phyloP scores from a whole-genome alignment of 2,797 vertebrate species.

The Aselliscus stoliczkanus region DNA sequence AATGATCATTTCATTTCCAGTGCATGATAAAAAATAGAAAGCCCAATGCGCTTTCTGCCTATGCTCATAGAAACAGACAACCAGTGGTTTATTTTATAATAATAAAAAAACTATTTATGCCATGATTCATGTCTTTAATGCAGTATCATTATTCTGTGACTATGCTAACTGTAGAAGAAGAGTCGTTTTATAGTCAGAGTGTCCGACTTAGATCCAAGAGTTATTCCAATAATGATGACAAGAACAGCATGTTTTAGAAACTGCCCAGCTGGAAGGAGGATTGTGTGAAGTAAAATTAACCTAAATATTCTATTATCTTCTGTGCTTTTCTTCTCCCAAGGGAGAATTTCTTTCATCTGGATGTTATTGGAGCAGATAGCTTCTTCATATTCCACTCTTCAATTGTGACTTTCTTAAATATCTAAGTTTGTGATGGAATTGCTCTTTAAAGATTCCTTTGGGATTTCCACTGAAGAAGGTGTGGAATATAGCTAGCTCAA shows the following conservation, averaged over 20 bases:
- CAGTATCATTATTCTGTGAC: slow-evolving; percentile 63
- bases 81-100: slow-evolving; percentile 75
- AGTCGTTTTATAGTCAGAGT: slow-evolving; percentile 65
- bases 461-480: background rate
- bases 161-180: slow-evolving; percentile 46
- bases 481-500: background rate
- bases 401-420: slow-evolving; percentile 32
- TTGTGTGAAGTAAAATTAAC: slow-evolving; percentile 50
- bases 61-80: slow-evolving; percentile 67
- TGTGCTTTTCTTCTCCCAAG: slow-evolving; percentile 7
- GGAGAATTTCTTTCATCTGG: slow-evolving; percentile 6
- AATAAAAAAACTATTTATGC: slow-evolving; percentile 62
- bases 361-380: slow-evolving; percentile 2
- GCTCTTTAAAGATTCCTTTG: background rate
- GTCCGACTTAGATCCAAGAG: slow-evolving; percentile 50
- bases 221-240: slow-evolving; percentile 56
- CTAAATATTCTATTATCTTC: slow-evolving; percentile 49
- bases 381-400: background rate
- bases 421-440: background rate
- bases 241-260: slow-evolving; percentile 54
- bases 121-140: slow-evolving; percentile 70
- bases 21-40: slow-evolving; percentile 61
- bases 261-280: slow-evolving; percentile 14
- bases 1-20: slow-evolving; percentile 68
- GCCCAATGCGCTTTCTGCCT: slow-evolving; percentile 63